Base-by-base conservation (phyloP, 1,140 invertebrate species). In the Neodiprion fabricii region DNA sequence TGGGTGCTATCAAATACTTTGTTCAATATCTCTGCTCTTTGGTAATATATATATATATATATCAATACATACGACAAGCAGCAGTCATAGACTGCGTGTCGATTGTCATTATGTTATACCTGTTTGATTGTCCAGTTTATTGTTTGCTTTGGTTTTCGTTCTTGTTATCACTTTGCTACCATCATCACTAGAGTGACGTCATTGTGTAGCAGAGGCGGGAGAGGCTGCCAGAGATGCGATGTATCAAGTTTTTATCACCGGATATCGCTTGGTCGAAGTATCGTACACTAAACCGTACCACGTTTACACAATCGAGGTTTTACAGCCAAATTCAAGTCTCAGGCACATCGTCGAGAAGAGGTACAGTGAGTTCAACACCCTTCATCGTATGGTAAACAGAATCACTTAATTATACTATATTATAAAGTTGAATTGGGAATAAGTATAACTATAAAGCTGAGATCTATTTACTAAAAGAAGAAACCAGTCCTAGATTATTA, bases 291-390 rank as follows among this genome's bases (percentile, higher is more conserved):
- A 89, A 74, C 85, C 89, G 1, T 88, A 90, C 80, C 90, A 92
- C 86, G 91, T 91, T 76, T 92, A 91, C 78, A 85, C 85, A 14
- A 84, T 92, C 72, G 89, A 91, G 82, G 87, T 92, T 49, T 78
- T 88, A 49, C 83, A 88, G 67, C 76, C 80, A 4, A 82, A 76
- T 47, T 84, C 79, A 72, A 89, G 89, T 12, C 80, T 82, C 48
- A 87, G 83, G 75, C 87, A 90, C 79, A 83, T 79, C 69, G 81
- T 91, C 49, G 90, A 92, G 77, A 90, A 87, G 81, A 84, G 91
- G 84, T 92, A 92, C 78, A 90, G 90, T 74, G 90, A 91, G 81
- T 92, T 92, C 84, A 91, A 90, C 75, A 85, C 88, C n/a, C 80
- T 92, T n/a, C 91, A 92, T 81, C 88, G 91, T 75, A 87, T 89